These are phyloP conservation scores for Cyphomyrus plagiostoma DNA, from an alignment of 2,113 vertebrate genomes.

Conservation along the genomic window DNA sequence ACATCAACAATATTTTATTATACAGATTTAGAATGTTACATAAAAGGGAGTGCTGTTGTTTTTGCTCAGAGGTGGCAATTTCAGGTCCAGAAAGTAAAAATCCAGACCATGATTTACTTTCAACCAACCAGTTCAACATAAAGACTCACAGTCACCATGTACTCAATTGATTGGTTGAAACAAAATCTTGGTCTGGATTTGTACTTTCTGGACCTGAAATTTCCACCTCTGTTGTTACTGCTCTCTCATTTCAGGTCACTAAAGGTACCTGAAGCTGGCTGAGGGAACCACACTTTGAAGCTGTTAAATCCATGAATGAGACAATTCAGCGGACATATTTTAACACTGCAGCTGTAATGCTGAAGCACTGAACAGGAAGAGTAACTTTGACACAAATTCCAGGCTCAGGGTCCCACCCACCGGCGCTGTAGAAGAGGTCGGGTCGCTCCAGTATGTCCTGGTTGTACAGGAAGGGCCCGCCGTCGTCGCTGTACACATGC, in stretches of 20 bases:
- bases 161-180: not conserved
- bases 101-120: not conserved
- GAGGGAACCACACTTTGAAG: too few species aligned
- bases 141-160: not conserved
- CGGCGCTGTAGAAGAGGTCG: slow-evolving; percentile 82
- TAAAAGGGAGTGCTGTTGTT: not conserved
- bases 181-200: not conserved
- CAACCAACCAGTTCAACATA: not conserved
- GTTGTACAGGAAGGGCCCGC: slow-evolving; percentile 72
- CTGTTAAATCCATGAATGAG: not conserved
- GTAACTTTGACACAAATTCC: not conserved
- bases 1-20: not conserved
- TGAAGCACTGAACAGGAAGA: not conserved
- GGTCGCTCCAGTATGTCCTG: slow-evolving; percentile 77
- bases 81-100: not conserved
- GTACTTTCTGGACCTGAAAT: not conserved
- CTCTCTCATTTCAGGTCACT: not conserved
- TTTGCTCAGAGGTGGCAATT: not conserved
- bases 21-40: not conserved
- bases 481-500: slow-evolving; percentile 69
- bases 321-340: not conserved
- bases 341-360: not conserved
- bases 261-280: too few species aligned
- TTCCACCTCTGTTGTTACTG: not conserved
- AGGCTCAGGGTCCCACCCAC: slow-evolving; percentile 45